Base-by-base conservation (phyloP, 2,888 invertebrate genomes). In the Meteorus colon region DNA sequence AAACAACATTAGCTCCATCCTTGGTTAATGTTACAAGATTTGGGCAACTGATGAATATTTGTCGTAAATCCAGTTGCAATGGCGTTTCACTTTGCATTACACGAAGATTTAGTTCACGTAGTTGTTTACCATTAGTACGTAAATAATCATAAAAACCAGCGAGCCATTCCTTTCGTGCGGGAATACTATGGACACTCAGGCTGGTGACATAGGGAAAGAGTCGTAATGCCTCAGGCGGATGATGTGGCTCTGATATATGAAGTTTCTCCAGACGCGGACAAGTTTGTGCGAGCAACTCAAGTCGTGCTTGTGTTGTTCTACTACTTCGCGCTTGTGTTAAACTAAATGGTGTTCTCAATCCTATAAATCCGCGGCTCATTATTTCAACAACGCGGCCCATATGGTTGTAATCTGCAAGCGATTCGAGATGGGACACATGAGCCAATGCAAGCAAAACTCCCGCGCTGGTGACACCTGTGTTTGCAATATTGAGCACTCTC, bases 321-420 rank as follows among this genome's bases (percentile, higher is more conserved):
- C 86, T 87, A 60, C 88, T 89, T 66, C 88, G 84, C 0, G 88
- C 89, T 41, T 89, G 87, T 6, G 85, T 89, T 27, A 90, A 80
- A 60, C 85, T 85, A 73, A 90, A 89, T 14, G 86, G 86, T 12
- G 86, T 81, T 60, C 87, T 85, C 12, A 86, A 81, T 19, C 83
- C 84, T 8, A 86, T 80, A 19, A 82, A 81, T n/a, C 82, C 85
- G 70, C 82, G 81, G 72, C 87, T 87, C 83, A 90, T 87, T 2
- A 89, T 86, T 74, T 90, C 90, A 1, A 90, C 84, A 0, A 90
- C 90, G 29, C 89, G 83, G 10, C 89, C 90, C 82, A 90, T 88
- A 81, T 90, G 89, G 67, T 83, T 87, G 80, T 90, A 90, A 34
- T 90, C 90, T 0, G 89, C 90, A 45, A 90, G 77, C 1, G 90